These are phyloP conservation scores for Vespertilio murinus DNA, from an alignment of 2,797 vertebrate genomes.

Conservation along the genomic window DNA sequence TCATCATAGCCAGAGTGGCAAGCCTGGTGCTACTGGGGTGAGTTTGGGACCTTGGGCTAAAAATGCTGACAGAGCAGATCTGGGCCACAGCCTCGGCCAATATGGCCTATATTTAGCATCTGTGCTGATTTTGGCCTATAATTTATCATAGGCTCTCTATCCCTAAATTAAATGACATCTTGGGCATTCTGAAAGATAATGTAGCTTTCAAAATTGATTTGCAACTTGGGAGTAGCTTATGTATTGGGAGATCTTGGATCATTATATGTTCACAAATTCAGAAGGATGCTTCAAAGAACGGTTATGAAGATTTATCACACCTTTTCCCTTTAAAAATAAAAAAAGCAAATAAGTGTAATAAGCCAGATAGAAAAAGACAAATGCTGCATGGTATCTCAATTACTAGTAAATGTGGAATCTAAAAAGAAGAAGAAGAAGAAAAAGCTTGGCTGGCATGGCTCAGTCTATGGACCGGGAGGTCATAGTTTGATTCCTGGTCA, in stretches of 20 bases:
- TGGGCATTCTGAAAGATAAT: constrained; percentile 7
- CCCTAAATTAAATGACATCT: constrained; percentile 35
- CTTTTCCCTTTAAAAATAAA: constrained; percentile 38
- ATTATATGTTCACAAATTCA: constrained; percentile 16
- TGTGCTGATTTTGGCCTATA: constrained; percentile 19
- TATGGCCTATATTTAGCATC: not conserved
- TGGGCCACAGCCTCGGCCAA: not conserved
- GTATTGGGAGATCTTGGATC: constrained; percentile 28
- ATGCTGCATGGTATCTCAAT: not conserved
- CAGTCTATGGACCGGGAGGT: too few relatives aligned
- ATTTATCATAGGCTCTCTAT: constrained; percentile 17
- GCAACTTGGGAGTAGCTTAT: not conserved
- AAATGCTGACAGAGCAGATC: constrained; percentile 33
- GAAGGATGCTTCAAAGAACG: constrained; percentile 18
- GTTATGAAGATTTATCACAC: constrained; percentile 44
- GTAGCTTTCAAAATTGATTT: constrained; percentile 36
- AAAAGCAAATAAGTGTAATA: constrained; percentile 37
- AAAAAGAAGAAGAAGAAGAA: not conserved
- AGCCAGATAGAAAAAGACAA: not conserved
- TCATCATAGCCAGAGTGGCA: not conserved
- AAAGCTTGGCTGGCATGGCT: too few relatives aligned
- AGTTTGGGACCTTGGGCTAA: constrained; percentile 19
- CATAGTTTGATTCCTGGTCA: too few relatives aligned
- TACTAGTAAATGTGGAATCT: not conserved
- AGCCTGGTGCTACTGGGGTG: not conserved